These are phyloP conservation scores for Neoitamus cyanurus DNA, from an alignment of 2,888 invertebrate species.

Conservation along the genomic window DNA sequence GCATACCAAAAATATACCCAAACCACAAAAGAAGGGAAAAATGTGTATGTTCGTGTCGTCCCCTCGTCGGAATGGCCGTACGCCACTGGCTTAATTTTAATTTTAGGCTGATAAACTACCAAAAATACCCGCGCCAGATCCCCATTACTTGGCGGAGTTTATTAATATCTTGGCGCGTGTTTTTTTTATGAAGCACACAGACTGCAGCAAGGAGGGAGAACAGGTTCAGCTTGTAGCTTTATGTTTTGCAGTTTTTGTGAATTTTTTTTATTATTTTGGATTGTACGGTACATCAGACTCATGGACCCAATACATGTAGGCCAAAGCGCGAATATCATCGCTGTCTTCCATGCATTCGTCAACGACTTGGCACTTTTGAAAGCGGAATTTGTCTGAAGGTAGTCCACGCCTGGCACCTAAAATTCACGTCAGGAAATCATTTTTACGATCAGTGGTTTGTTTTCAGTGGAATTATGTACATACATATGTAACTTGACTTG, in stretches of 20 bases:
- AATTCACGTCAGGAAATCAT: neutral
- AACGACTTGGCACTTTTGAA: neutral
- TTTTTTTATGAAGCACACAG: constrained; percentile 11
- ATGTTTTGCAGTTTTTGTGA: neutral
- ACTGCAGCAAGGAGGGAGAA: neutral
- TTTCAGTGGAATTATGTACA: too few relatives aligned
- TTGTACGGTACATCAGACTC: neutral
- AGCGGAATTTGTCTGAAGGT: neutral
- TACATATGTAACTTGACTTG: too few relatives aligned
- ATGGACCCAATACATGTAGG: neutral
- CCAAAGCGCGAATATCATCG: neutral
- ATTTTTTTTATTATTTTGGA: constrained; percentile 10
- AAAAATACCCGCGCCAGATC: constrained; percentile 47
- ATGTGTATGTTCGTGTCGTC: neutral
- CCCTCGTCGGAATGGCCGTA: constrained; percentile 6
- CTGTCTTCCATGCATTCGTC: neutral
- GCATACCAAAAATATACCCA: constrained; percentile 16
- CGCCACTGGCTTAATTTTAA: constrained; percentile 49
- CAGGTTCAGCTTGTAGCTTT: neutral
- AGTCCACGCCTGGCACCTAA: neutral
- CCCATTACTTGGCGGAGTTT: constrained; percentile 47
- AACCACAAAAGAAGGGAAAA: neutral
- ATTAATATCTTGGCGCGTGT: constrained; percentile 48
- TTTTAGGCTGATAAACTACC: constrained; percentile 50
- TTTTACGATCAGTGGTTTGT: neutral